Conservation (phyloP, 1,140 invertebrate species). For the Eurosta solidaginis region DNA sequence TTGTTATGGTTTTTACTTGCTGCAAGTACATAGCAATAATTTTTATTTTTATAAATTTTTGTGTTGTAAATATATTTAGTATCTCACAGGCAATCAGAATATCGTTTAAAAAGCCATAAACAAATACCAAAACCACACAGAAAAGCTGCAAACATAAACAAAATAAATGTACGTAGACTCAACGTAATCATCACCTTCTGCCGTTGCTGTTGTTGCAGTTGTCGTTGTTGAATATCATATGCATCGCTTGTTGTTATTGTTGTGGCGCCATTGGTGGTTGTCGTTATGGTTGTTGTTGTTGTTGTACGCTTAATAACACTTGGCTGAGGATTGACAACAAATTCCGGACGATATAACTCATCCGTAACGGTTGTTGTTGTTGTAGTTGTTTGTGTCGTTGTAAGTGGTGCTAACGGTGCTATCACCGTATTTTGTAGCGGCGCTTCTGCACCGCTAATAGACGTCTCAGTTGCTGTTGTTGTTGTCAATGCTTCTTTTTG, state of each 20-base stretch:
- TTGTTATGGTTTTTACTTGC: not conserved
- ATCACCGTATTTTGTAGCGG: not conserved
- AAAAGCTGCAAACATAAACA: constrained; percentile 58
- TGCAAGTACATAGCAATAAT: not conserved
- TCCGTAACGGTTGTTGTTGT: constrained; percentile 35
- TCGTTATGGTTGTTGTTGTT: constrained; percentile 44
- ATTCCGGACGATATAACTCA: constrained; percentile 28
- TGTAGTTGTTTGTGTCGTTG: constrained; percentile 38
- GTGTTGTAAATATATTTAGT: not conserved
- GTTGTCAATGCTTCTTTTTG: no score
- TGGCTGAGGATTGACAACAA: constrained; percentile 30
- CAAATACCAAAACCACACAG: constrained; percentile 60
- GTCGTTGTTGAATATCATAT: not conserved
- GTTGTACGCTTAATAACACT: constrained; percentile 42
- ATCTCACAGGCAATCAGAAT: constrained; percentile 34
- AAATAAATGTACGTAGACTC: constrained; percentile 57
- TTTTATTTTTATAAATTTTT: not conserved
- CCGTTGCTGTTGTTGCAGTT: constrained; percentile 45
- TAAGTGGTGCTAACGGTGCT: not conserved
- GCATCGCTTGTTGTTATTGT: constrained; percentile 35
- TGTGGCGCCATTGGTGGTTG: constrained; percentile 34
- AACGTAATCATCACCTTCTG: constrained; percentile 60
- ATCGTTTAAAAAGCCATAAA: constrained; percentile 55
- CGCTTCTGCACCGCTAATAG: not conserved
- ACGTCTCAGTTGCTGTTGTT: not conserved